Evolutionary conservation across 2,113 vertebrate species (phyloP).

Genomic region (Bothrops jararaca): DNA sequence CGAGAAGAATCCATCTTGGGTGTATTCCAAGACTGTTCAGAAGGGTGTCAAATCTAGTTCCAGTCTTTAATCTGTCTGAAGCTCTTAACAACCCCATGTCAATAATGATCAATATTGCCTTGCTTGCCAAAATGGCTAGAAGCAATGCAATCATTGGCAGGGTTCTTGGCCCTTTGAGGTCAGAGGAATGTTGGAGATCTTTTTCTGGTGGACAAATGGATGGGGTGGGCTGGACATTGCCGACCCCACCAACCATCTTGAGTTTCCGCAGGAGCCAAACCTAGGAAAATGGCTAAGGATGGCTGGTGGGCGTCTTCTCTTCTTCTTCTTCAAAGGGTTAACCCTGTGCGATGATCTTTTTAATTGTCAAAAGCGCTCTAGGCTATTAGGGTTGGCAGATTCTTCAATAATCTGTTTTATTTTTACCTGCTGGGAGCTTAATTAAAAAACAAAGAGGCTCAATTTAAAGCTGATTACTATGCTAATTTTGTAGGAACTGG

Average conservation of each 20-base stretch:
- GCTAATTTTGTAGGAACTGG: conserved; percentile 94
- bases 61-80: background rate
- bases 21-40: background rate
- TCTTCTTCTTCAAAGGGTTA: conserved; percentile 70
- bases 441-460: conserved; percentile 99
- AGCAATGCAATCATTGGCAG: no score
- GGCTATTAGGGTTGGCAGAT: conserved; percentile 92
- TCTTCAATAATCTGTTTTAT: conserved; percentile 98
- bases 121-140: background rate
- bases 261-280: conserved; percentile 19
- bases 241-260: background rate
- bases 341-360: conserved; percentile 68
- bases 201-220: background rate
- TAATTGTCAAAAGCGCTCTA: conserved; percentile 84
- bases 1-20: background rate
- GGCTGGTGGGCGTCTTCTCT: conserved; percentile 19
- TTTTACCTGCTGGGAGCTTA: conserved; percentile 99
- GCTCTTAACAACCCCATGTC: background rate
- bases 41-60: background rate
- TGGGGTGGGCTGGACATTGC: background rate
- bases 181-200: background rate
- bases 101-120: background rate
- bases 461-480: conserved; percentile 99
- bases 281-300: conserved; percentile 56
- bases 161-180: background rate